Evolutionary conservation across 2,113 vertebrate genomes (phyloP), one percentile per base, ranked within the genome.

Genomic region (Dipodomys spectabilis): DNA sequence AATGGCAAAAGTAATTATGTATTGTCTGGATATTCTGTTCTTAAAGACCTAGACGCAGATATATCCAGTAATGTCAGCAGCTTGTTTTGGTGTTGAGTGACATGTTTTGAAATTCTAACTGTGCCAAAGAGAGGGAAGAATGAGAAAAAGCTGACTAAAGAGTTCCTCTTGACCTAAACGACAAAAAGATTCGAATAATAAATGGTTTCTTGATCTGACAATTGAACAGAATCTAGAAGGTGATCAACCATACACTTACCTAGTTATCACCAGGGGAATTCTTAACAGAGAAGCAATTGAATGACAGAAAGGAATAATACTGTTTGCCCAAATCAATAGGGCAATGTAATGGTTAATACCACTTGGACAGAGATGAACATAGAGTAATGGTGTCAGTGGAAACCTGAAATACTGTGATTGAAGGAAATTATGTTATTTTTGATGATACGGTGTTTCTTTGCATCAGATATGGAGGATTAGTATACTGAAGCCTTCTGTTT

Each of bases 41-140:
- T 2, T 86, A 90, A 97, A 97, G 95, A 96, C n/a, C 53, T 30
- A 93, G 81, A 95, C 94, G 88, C 85, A 96, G 91, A 95, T 95
- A 94, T 82, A 96, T 89, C 86, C 85, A 95, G 86, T 97, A 60
- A 96, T 68, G 92, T 91, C 95, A 96, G 94, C 94, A 97, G 94
- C 94, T 97, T 96, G 27, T 97, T 97, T 90, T 95, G 74, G 75
- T 81, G 45, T 84, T 96, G 72, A 95, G 93, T 98, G 96, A 96
- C 82, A 92, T 95, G 74, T 97, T 97, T 97, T 97, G 93, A 97
- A 96, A 95, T 97, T 96, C 94, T 71, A 73, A 92, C 91, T 93
- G 75, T 91, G 65, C 82, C 73, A 88, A 89, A 85, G 81, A 95
- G 79, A 96, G 82, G 22, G 10, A 91, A 91, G 44, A 62, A 86